Percentiles rank a stretch among this genome's conserved stretches.
phyloP scores from a whole-genome alignment of 2,888 invertebrate genomes.

The Rhimphoctona megacephalus region DNA sequence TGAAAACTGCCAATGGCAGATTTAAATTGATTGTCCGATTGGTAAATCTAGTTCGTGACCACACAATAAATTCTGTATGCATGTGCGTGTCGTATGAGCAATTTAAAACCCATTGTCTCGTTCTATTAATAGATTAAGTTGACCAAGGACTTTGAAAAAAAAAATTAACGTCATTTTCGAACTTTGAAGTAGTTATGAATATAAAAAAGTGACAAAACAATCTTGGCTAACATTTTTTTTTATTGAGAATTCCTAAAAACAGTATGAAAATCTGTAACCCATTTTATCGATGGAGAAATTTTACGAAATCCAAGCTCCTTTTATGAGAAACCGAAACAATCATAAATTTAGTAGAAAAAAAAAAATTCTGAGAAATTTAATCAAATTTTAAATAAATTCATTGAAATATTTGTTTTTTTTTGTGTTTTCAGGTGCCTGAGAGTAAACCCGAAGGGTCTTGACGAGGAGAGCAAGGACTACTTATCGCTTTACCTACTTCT shows the following conservation, averaged over 20 bases:
- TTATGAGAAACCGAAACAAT: not conserved
- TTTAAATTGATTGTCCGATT: conserved; percentile 42
- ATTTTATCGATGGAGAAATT: not conserved
- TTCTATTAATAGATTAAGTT: not conserved
- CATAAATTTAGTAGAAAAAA: not conserved
- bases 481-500: conserved; percentile 99
- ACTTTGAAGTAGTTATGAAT: not conserved
- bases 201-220: not conserved
- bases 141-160: not conserved
- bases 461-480: conserved; percentile 99
- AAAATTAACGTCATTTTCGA: not conserved
- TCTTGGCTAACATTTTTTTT: not conserved
- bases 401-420: not conserved
- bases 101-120: not conserved
- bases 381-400: not conserved
- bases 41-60: conserved; percentile 29
- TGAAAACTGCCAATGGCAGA: conserved; percentile 34
- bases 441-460: conserved; percentile 99
- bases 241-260: not conserved
- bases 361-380: not conserved
- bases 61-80: not conserved
- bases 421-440: conserved; percentile 93
- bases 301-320: not conserved
- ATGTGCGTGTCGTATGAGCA: not conserved
- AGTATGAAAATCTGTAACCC: not conserved